These are phyloP conservation scores for Ginglymostoma cirratum DNA, from an alignment of 2,113 vertebrate species.

Conservation along the genomic window DNA sequence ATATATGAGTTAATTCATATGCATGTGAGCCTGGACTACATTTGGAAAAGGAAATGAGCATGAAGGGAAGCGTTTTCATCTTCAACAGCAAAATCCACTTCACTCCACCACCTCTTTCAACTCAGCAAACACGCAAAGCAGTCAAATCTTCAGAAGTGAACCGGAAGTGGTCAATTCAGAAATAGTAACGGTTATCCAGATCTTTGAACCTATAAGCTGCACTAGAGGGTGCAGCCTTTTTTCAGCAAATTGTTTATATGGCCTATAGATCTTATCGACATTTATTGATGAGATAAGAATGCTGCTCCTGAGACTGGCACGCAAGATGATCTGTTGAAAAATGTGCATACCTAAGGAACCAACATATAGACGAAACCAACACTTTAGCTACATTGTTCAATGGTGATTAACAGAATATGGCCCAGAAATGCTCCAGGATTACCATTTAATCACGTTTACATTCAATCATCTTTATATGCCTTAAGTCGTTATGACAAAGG, in stretches of 20 bases:
- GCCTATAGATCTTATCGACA: slow-evolving; percentile 3
- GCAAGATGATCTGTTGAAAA: neutral
- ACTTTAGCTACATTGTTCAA: neutral
- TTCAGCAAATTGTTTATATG: slow-evolving; percentile 12
- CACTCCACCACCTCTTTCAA: neutral
- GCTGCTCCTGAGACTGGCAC: neutral
- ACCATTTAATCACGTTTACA: neutral
- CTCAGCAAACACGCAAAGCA: neutral
- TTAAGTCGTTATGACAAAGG: neutral
- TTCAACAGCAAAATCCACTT: neutral
- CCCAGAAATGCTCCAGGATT: neutral
- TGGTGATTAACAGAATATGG: neutral
- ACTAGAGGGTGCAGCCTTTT: neutral
- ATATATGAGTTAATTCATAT: neutral
- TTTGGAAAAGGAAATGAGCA: slow-evolving; percentile 26
- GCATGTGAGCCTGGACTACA: neutral
- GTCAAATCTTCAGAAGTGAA: neutral
- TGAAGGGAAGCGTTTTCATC: neutral
- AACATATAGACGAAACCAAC: neutral
- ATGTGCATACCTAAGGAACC: neutral
- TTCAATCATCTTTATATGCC: neutral
- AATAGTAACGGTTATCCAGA: slow-evolving; percentile 21
- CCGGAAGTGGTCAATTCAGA: neutral
- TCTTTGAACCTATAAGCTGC: neutral
- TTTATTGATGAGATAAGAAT: slow-evolving; percentile 32